Percentiles rank a stretch among this genome's conserved stretches.
Evolutionary conservation across 2,888 invertebrate genomes (phyloP).

Genomic region (Macrophya alboannulata): DNA sequence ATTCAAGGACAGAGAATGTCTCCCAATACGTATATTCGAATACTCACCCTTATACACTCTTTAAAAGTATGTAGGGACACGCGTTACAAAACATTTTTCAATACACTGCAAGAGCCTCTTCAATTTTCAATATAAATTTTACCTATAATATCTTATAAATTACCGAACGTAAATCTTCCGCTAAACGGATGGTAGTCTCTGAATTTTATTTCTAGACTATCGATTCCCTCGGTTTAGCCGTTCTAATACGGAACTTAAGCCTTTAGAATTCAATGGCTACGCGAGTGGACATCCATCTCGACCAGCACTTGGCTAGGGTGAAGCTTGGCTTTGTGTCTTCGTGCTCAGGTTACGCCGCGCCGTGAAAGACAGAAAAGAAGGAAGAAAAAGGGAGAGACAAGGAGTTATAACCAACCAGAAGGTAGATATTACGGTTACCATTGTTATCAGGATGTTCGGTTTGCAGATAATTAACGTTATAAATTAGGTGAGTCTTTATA

Average conservation of each 20-base stretch:
- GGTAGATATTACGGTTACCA: conserved; percentile 20
- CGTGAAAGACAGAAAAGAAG: neutral
- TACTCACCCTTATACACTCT: too few species aligned
- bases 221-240: conserved; percentile 23
- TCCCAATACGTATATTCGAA: neutral
- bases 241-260: conserved; percentile 22
- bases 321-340: conserved; percentile 43
- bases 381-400: neutral
- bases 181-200: neutral
- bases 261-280: conserved; percentile 41
- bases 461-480: conserved; percentile 18
- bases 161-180: neutral
- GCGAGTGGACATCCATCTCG: conserved; percentile 32
- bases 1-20: neutral
- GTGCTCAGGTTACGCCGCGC: conserved; percentile 28
- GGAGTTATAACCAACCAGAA: conserved; percentile 17
- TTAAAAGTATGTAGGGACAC: neutral
- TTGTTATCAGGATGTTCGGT: conserved; percentile 27
- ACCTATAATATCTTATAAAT: neutral
- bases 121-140: neutral
- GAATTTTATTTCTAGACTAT: conserved; percentile 31
- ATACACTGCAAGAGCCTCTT: neutral
- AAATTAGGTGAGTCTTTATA: conserved; percentile 4
- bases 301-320: conserved; percentile 27
- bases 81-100: neutral